A percentile compares a stretch with the other conserved stretches of the same genome.
These are phyloP conservation scores for Platalea minor DNA, from an alignment of 2,797 vertebrate genomes.

Conservation along the genomic window DNA sequence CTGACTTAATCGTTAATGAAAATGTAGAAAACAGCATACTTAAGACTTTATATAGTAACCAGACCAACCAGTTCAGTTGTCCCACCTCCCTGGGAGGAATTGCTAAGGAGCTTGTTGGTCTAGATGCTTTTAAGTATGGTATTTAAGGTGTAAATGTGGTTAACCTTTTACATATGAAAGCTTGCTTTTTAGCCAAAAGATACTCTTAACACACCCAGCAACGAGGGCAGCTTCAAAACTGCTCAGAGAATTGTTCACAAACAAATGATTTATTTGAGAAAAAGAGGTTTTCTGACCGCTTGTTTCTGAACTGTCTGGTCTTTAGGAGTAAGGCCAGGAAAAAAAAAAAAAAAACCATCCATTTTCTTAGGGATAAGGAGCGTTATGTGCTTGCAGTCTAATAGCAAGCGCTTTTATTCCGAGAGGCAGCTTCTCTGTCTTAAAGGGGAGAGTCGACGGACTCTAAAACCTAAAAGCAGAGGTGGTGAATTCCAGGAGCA, in stretches of 20 bases:
- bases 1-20: conserved; percentile 34
- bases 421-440: not conserved
- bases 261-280: not conserved
- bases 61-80: not conserved
- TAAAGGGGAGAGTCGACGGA: accelerated
- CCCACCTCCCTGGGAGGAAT: conserved; percentile 5
- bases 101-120: conserved; percentile 22
- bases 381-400: not conserved
- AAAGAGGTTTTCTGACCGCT: not conserved
- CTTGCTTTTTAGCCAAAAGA: not conserved
- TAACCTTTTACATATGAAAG: not conserved
- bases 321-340: not conserved
- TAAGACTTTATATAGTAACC: conserved; percentile 20
- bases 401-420: not conserved
- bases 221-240: not conserved
- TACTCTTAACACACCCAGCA: not conserved
- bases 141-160: not conserved
- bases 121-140: not conserved
- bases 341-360: not conserved
- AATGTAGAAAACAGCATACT: not conserved
- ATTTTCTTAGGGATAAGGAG: not conserved
- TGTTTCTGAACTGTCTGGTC: not conserved
- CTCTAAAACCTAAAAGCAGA: not conserved
- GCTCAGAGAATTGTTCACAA: not conserved
- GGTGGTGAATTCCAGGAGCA: not conserved